phyloP scores from a whole-genome alignment of 37 sponge, comb jelly and placozoan genomes.

The Spongia lamella region DNA sequence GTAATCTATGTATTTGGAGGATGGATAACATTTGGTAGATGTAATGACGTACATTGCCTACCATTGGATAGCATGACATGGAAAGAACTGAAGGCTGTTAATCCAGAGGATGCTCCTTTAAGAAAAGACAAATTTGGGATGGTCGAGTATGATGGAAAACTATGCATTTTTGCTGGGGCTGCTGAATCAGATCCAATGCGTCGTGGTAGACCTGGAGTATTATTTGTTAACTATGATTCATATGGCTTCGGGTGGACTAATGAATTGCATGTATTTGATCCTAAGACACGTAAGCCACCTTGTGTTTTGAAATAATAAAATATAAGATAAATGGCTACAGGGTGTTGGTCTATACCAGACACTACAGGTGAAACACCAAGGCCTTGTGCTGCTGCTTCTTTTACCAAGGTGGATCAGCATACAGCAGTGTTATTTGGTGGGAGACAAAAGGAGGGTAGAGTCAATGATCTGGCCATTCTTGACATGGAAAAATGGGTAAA shows the following conservation, averaged over 20 bases:
- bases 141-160: constrained; percentile 30
- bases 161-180: constrained; percentile 53
- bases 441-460: constrained; percentile 44
- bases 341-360: constrained; percentile 43
- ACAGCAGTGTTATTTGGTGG: constrained; percentile 72
- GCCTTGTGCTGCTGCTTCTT: constrained; percentile 75
- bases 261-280: constrained; percentile 58
- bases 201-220: neutral
- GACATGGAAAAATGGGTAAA: constrained; percentile 58
- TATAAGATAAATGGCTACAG: no score
- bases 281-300: constrained; percentile 1
- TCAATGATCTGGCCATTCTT: constrained; percentile 56
- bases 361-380: constrained; percentile 53
- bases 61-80: constrained; percentile 19
- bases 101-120: constrained; percentile 27
- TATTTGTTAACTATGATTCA: no score
- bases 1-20: constrained; percentile 46
- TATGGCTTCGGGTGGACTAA: constrained; percentile 62
- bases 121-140: constrained; percentile 58
- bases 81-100: constrained; percentile 4
- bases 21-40: constrained; percentile 11
- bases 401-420: constrained; percentile 45
- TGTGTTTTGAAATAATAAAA: no score
- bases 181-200: neutral
- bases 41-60: constrained; percentile 25